These are phyloP conservation scores for Brassicogethes aeneus DNA, from an alignment of 2,888 invertebrate genomes.

Conservation along the genomic window DNA sequence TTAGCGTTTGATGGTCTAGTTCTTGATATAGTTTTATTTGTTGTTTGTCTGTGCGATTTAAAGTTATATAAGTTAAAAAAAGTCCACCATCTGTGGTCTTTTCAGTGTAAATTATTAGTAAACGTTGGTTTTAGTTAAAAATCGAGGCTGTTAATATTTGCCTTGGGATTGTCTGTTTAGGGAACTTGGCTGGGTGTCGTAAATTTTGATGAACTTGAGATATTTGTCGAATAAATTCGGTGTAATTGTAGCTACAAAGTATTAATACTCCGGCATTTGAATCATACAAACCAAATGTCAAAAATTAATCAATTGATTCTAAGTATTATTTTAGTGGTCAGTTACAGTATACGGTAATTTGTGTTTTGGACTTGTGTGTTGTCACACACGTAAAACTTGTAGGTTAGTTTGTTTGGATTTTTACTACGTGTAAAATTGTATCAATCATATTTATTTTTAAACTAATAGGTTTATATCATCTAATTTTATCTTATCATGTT, in stretches of 20 bases:
- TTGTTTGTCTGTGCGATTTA: conserved; percentile 18
- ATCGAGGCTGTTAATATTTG: neutral
- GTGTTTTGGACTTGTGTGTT: neutral
- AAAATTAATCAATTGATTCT: neutral
- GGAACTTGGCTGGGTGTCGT: neutral
- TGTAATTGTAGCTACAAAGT: too few species aligned
- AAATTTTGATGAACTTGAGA: neutral
- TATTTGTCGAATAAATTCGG: neutral
- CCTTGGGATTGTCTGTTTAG: neutral
- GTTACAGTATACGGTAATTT: neutral
- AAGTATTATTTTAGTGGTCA: too few species aligned
- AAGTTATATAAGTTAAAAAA: conserved; percentile 38
- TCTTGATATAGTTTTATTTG: conserved; percentile 10
- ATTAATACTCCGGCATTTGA: neutral
- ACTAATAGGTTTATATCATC: neutral
- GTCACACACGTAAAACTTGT: neutral
- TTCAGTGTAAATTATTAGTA: neutral
- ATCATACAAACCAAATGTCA: neutral
- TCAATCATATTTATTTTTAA: neutral
- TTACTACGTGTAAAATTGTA: neutral
- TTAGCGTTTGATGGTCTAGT: conserved; percentile 6
- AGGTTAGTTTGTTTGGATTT: neutral
- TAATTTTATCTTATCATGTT: neutral
- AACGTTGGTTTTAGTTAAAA: neutral
- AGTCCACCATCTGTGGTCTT: conserved; percentile 38